Evolutionary conservation across 1,140 invertebrate genomes (phyloP), one percentile per base, ranked within the genome.

Genomic region (Cherax quadricarinatus): DNA sequence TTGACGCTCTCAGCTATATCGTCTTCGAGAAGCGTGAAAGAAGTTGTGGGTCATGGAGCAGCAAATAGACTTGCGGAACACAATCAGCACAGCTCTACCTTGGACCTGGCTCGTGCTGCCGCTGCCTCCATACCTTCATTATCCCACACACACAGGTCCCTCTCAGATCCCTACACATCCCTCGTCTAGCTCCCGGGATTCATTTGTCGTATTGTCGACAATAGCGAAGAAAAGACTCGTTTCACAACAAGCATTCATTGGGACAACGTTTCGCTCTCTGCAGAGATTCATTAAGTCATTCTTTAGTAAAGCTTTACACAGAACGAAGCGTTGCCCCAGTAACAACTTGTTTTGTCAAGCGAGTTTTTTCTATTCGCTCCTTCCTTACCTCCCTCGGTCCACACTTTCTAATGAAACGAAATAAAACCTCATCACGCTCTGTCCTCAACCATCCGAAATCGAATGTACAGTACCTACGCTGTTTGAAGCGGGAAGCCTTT

Each of bases 1-100:
- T 78, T 91, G 48, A 91, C 90, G 21, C 84, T 91, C 12, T 91
- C 90, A n/a, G 90, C 90, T n/a, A 81, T 91, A 75, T 79, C 90
- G 21, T 91, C 90, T 9, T 80, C 90, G 18, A 51, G 90, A 73
- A 84, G 78, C 49, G 83, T 41, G 21, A 24, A 78, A 21, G 85
- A 86, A 78, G 85, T 86, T 48, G 75, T 84, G n/a, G 84, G 84
- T n/a, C 90, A 75, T 12, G 85, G 85, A 10, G 75, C 85, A 16
- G 90, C 90, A 57, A 91, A 91, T 78, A 86, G 90, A 30, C 90
- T 91, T 57, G 90, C 90, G 10, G 90, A 84, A 30, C 75, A 91
- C 41, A 78, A 91, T 62, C 90, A 91, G 79, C 73, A 78, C 73
- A 86, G 90, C 57, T 91, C 90, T 14, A 91, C 90, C 18, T 75